Evolutionary conservation across 1,140 invertebrate genomes (phyloP), one percentile per base, ranked within the genome.

Genomic region (Achroia grisella): DNA sequence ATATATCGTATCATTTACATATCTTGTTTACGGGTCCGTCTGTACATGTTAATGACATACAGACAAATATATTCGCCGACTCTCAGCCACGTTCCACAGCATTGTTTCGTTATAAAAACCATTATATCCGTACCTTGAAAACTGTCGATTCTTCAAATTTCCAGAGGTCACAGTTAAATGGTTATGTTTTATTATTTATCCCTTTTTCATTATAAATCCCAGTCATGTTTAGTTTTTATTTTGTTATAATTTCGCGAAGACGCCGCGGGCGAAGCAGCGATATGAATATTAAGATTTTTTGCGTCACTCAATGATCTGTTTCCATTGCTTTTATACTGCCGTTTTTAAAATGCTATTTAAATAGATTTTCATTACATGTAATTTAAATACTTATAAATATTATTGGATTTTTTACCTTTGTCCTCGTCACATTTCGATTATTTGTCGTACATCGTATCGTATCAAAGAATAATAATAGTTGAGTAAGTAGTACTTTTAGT

Each of bases 211-310:
- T 75, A 71, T 78, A 78, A 82, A 73, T 76, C 66, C 54, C 48
- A 54, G 45, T 46, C 46, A 50, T 34, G 57, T 61, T 71, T 58
- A 62, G 72, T 76, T 78, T 80, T 82, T 77, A 73, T 80, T 78
- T 80, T 75, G 72, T 75, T 78, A 77, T 80, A 80, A 80, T 80
- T 82, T 72, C 61, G 64, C 75, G 62, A 63, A 75, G 68, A 65
- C 59, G 71, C 78, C 68, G 60, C 68, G 48, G 71, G 75, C 74
- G 53, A 64, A 56, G 49, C 67, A 51, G 59, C 59, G 48, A 71
- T 75, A 76, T 75, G 73, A 75, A 78, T 81, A 76, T 81, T 75
- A 71, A 73, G 51, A 43, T 69, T 76, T 78, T 74, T 76, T 71
- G 48, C 53, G 48, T 62, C 36, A 48, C 48, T 34, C 31, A 11